Conservation (phyloP, 2,113 vertebrate species). For the Haemorhous mexicanus region DNA sequence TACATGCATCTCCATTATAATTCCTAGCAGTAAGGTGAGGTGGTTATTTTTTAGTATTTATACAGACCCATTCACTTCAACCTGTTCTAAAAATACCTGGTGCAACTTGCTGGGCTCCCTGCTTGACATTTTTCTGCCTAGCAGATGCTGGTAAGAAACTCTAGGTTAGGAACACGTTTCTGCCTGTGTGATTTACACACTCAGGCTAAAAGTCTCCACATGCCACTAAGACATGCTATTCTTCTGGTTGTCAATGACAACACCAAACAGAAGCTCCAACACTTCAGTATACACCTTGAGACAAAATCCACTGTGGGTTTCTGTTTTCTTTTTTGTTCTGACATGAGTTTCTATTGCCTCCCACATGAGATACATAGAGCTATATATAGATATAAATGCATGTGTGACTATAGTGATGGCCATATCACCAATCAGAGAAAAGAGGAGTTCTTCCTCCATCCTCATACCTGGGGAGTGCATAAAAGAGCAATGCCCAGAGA, state of each 20-base stretch:
- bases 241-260: conserved; percentile 52
- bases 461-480: background rate
- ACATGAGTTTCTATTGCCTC: background rate
- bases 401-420: background rate
- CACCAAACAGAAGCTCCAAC: conserved; percentile 31
- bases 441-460: background rate
- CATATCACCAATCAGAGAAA: background rate
- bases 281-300: background rate
- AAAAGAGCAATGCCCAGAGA: background rate
- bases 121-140: background rate
- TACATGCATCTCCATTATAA: background rate
- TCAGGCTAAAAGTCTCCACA: background rate
- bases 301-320: background rate
- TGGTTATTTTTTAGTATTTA: background rate
- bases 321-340: background rate
- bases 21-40: background rate
- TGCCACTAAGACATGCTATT: background rate
- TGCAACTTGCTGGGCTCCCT: background rate
- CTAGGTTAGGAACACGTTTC: background rate
- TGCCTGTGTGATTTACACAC: background rate
- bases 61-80: background rate
- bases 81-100: background rate
- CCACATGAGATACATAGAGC: background rate
- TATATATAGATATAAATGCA: background rate
- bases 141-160: background rate